Evolutionary conservation across 2,113 vertebrate genomes (phyloP), one percentile per base, ranked within the genome.

Genomic region (Fukomys damarensis): DNA sequence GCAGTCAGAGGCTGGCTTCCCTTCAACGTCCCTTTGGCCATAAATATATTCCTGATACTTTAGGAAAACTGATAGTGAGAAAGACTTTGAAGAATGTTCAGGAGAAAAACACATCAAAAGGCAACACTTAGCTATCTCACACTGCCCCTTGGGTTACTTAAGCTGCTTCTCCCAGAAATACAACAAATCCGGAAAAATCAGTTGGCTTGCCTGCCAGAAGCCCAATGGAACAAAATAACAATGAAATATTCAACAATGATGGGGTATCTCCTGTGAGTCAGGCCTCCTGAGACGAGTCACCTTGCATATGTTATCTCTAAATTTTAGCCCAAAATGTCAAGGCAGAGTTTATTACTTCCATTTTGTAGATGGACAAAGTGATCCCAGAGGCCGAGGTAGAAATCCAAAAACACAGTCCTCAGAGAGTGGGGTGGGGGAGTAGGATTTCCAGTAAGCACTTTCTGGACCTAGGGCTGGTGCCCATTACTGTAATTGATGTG

Each of bases 401-500:
- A 80, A 81, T 66, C 49, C 16, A 38, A 52, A 90, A 80, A 81
- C 56, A 63, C 16, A 14, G 68, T 72, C 77, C 81, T 93, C 49
- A 20, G 38, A 28, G 59, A 93, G 20, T 56, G 28, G 54, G 24
- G 79, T n/a, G 24, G 19, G 77, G 14, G 59, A 35, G 63, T 70
- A 96, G 63, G 17, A 84, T 97, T 97, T 95, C 92, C 49, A 91
- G 65, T 80, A 93, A 76, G 93, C 65, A 38, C 74, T 92, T 80
- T 80, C 41, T 16, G 66, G 77, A 66, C 35, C 28, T n/a, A 35
- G 84, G 41, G 65, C 30, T 54, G 79, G 41, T 89, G 61, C 24
- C 85, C 38, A 49, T 91, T 86, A 93, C 49, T 70, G 63, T 80
- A 91, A 49, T 56, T 87, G 65, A 80, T 70, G 19, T 38, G 17